These are phyloP conservation scores for Vespertilio murinus DNA, from an alignment of 2,797 vertebrate genomes.

Conservation along the genomic window DNA sequence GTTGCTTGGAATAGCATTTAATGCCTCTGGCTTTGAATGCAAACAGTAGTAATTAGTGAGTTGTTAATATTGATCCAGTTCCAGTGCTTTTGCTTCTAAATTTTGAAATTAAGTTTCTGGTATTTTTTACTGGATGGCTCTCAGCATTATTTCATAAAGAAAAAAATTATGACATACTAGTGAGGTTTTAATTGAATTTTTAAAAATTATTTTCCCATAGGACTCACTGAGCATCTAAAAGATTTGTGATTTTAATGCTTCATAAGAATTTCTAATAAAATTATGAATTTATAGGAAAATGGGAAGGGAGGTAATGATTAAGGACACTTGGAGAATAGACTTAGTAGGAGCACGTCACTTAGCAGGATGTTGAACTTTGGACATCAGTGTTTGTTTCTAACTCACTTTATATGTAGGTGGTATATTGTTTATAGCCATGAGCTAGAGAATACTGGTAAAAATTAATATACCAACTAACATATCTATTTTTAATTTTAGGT, in stretches of 20 bases:
- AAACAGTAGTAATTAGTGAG: neutral
- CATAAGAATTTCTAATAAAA: neutral
- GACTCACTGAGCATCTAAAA: neutral
- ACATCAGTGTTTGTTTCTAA: neutral
- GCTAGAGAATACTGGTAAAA: neutral
- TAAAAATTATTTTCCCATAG: neutral
- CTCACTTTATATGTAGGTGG: neutral
- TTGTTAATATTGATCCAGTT: neutral
- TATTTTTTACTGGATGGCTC: neutral
- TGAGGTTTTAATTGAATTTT: neutral
- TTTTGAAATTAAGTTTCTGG: neutral
- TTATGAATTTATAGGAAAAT: neutral
- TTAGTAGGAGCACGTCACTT: neutral
- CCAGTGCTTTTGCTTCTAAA: neutral
- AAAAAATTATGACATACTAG: neutral
- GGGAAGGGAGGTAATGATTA: neutral
- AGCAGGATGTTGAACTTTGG: neutral
- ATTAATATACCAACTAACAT: neutral
- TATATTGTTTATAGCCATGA: neutral
- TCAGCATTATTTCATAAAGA: neutral
- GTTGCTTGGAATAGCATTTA: neutral
- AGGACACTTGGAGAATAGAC: neutral
- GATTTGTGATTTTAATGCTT: neutral
- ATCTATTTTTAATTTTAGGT: slow-evolving; percentile 85
- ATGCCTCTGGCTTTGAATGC: neutral